Base-by-base conservation (phyloP, 2,888 invertebrate genomes). In the Drosophila birchii region DNA sequence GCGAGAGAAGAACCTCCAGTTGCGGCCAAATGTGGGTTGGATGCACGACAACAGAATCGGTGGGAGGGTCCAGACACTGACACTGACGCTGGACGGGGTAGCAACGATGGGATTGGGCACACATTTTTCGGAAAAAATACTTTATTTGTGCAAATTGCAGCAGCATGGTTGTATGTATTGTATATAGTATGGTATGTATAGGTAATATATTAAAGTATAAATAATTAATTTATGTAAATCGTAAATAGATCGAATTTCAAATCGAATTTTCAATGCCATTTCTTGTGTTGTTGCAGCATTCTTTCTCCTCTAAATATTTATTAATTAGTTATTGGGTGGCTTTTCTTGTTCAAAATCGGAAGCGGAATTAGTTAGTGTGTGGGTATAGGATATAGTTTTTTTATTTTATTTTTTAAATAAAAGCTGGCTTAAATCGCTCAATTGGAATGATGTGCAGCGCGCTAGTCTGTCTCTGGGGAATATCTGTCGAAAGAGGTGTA, bases 81-180 rank as follows among this genome's bases (percentile, higher is more conserved):
- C 62, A 56, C 36, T 38, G 14, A 72, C 63, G 63, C 34, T 74
- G 45, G 36, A 56, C 47, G 56, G 20, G 39, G 38, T 38, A 49
- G 49, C 49, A 49, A 49, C 57, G 45, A 20, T 39, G 60, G 45
- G 56, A 38, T 38, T 26, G 26, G 34, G 36, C 49, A 36, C 51
- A 63, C 14, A 9, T 12, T 53, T 74, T 83, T 76, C 88, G 81
- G 81, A 75, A 81, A 90, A 90, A 91, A 90, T 90, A 86, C 88
- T 91, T 90, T 91, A 86, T 90, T 87, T 91, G 91, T 90, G 91
- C 91, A 86, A 86, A 86, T 89, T 91, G 89, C 89, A 89, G 88
- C 91, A 87, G 86, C 88, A 88, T 89, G 78, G 81, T 53, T 53
- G 51, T 78, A 81, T 78, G 70, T 68, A 68, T 68, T 86, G 77